Conservation (phyloP, 2,888 invertebrate species). For the Synergus itoensis region DNA sequence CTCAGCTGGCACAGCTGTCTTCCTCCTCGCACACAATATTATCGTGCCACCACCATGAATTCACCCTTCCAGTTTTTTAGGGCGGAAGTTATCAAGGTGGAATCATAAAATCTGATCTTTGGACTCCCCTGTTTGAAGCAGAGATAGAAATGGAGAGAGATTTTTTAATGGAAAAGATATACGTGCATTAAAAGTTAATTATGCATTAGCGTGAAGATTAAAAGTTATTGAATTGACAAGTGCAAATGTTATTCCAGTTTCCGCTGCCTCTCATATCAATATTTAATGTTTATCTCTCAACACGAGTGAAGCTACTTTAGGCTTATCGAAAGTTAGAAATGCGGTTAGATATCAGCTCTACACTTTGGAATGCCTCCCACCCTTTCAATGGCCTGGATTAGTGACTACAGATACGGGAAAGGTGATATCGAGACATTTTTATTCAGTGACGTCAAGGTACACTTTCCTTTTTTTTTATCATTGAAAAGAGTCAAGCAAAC, state of each 20-base stretch:
- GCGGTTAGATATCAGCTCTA: slow-evolving; percentile 57
- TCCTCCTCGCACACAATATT: slow-evolving; percentile 53
- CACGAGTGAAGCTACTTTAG: slow-evolving; percentile 19
- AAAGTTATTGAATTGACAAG: background rate
- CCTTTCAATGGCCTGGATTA: slow-evolving; percentile 39
- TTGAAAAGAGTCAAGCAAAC: background rate
- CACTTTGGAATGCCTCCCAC: slow-evolving; percentile 60
- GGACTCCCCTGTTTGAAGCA: background rate
- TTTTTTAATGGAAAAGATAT: too few species aligned
- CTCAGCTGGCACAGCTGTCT: slow-evolving; percentile 63
- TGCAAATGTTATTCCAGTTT: slow-evolving; percentile 18
- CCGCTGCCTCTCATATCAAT: background rate
- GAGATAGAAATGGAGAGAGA: too few species aligned
- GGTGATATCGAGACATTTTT: slow-evolving; percentile 30
- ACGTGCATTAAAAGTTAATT: too few species aligned
- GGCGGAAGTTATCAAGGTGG: background rate
- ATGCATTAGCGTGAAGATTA: too few species aligned
- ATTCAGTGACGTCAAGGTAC: background rate
- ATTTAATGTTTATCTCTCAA: slow-evolving; percentile 18
- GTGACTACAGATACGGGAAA: slow-evolving; percentile 13
- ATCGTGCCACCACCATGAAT: slow-evolving; percentile 24
- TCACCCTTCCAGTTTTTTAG: slow-evolving; percentile 9
- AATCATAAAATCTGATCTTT: background rate
- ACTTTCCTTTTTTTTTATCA: background rate
- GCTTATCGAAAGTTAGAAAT: slow-evolving; percentile 48